These are phyloP conservation scores for Esox lucius DNA, from an alignment of 2,797 vertebrate species.

Conservation along the genomic window DNA sequence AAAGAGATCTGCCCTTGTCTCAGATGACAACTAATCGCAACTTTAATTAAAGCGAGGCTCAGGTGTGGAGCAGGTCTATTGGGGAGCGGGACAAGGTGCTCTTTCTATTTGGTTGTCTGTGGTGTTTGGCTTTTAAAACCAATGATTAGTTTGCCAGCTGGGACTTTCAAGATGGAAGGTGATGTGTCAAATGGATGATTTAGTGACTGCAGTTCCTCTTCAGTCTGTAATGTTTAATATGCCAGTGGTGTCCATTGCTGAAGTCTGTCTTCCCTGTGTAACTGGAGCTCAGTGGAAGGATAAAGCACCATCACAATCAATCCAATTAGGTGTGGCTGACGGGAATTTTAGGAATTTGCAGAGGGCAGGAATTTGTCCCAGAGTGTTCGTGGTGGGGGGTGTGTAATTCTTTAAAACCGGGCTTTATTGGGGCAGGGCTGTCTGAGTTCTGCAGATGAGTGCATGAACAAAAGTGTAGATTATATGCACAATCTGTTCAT, in stretches of 20 bases:
- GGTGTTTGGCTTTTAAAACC: background rate
- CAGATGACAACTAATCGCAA: too few relatives aligned
- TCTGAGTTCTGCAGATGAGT: background rate
- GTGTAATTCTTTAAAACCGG: slow-evolving; percentile 4
- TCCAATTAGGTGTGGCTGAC: slow-evolving; percentile 60
- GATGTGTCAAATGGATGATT: too few relatives aligned
- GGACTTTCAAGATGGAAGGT: background rate
- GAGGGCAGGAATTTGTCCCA: slow-evolving; percentile 33
- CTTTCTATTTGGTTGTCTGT: background rate
- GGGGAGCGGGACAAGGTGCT: too few relatives aligned
- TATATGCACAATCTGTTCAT: too few relatives aligned
- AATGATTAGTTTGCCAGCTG: too few relatives aligned
- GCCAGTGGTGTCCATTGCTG: too few relatives aligned
- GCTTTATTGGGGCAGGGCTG: background rate
- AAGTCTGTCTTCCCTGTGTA: slow-evolving; percentile 3
- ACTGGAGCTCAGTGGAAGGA: slow-evolving; percentile 42
- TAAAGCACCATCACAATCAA: slow-evolving; percentile 18
- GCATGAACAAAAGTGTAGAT: background rate
- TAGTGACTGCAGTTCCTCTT: too few relatives aligned
- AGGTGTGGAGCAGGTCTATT: too few relatives aligned
- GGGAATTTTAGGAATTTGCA: slow-evolving; percentile 64
- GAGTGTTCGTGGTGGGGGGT: slow-evolving; percentile 17
- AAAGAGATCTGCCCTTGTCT: too few relatives aligned
- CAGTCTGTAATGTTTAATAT: too few relatives aligned
- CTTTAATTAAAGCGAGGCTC: too few relatives aligned